These are phyloP conservation scores for Idaea straminata DNA, from an alignment of 2,888 invertebrate genomes.

Conservation along the genomic window DNA sequence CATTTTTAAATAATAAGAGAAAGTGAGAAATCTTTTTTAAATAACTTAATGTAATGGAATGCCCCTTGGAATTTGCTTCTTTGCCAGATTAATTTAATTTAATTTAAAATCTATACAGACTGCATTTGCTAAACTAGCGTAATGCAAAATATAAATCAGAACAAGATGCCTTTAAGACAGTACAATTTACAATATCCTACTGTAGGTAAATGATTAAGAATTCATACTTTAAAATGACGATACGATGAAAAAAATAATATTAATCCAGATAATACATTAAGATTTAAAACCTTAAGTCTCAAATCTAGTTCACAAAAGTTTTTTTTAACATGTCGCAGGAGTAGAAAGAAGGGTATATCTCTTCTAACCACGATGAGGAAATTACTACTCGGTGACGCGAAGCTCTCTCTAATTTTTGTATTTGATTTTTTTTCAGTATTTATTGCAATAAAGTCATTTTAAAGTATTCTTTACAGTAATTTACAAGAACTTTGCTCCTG, in stretches of 20 bases:
- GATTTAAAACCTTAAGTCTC: slow-evolving; percentile 12
- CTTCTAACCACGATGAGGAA: not conserved
- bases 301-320: slow-evolving; percentile 18
- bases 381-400: not conserved
- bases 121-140: slow-evolving; percentile 72
- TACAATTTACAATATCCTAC: slow-evolving; percentile 79
- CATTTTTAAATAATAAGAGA: slow-evolving; percentile 76
- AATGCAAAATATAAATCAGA: slow-evolving; percentile 60
- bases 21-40: slow-evolving; percentile 68
- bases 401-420: slow-evolving; percentile 3
- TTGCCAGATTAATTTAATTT: slow-evolving; percentile 61
- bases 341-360: not conserved
- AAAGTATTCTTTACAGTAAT: slow-evolving; percentile 26
- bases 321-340: not conserved
- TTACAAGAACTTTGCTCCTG: slow-evolving; percentile 19
- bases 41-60: slow-evolving; percentile 34
- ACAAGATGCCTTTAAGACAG: slow-evolving; percentile 79
- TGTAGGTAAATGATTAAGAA: slow-evolving; percentile 63
- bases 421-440: slow-evolving; percentile 23
- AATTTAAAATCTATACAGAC: slow-evolving; percentile 59
- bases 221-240: slow-evolving; percentile 50
- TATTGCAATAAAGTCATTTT: slow-evolving; percentile 28
- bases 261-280: slow-evolving; percentile 7
- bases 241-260: slow-evolving; percentile 24
- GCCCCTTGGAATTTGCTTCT: slow-evolving; percentile 53